phyloP scores from a whole-genome alignment of 2,888 invertebrate species.

The Dendrolimus pini region DNA sequence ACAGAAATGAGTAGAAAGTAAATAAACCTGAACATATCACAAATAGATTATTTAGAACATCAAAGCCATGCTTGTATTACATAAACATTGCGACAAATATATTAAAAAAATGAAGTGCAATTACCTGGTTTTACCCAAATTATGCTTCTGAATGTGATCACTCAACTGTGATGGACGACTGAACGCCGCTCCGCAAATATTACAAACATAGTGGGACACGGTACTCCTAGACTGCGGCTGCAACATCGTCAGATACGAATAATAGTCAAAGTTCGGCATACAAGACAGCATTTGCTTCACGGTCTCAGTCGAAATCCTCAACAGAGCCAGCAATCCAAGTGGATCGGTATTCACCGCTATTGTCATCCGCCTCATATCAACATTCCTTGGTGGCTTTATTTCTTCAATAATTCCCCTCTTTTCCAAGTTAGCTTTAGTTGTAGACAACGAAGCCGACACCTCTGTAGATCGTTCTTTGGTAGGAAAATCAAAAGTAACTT shows the following conservation, averaged over 20 bases:
- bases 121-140: constrained; percentile 43
- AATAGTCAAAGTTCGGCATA: constrained; percentile 39
- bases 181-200: constrained; percentile 52
- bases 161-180: constrained; percentile 39
- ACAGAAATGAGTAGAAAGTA: too few species aligned
- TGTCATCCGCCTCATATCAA: constrained; percentile 23
- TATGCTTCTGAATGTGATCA: constrained; percentile 47
- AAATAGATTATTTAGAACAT: too few species aligned
- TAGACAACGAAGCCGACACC: constrained; percentile 35
- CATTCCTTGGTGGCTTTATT: constrained; percentile 3
- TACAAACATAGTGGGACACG: constrained; percentile 37
- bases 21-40: too few species aligned
- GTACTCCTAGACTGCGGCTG: constrained; percentile 16
- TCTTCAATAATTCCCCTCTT: constrained; percentile 18
- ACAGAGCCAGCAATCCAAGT: constrained; percentile 38
- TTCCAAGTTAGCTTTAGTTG: constrained; percentile 10
- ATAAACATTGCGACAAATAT: not conserved
- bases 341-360: constrained; percentile 65
- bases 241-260: constrained; percentile 30
- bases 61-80: not conserved
- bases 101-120: constrained; percentile 9
- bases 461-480: constrained; percentile 47
- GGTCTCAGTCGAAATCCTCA: constrained; percentile 46
- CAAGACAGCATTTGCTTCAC: constrained; percentile 43
- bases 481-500: constrained; percentile 39